phyloP scores from a whole-genome alignment of 1,140 invertebrate species.

The Brachionus koreanus region DNA sequence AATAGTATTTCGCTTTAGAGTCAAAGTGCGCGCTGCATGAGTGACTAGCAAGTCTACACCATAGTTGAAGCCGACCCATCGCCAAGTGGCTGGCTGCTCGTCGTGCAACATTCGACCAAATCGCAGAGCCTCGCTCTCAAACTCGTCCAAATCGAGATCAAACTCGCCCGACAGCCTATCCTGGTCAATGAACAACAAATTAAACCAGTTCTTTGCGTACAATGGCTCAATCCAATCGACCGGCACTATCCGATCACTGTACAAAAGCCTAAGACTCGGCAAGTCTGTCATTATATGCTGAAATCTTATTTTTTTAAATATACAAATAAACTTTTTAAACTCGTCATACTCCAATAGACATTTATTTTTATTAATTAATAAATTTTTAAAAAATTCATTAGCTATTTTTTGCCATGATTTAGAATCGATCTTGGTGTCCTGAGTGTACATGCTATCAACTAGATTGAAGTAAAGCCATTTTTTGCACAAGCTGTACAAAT shows the following conservation, averaged over 20 bases:
- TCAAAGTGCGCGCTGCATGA: constrained; percentile 17
- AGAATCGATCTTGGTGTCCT: no score
- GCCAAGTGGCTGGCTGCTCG: constrained; percentile 21
- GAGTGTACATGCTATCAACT: constrained; percentile 49
- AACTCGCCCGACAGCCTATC: neutral
- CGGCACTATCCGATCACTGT: constrained; percentile 18
- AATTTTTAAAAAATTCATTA: constrained; percentile 38
- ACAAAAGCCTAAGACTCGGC: neutral
- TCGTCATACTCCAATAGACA: constrained; percentile 1
- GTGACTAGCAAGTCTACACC: constrained; percentile 27
- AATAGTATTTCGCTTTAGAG: constrained; percentile 33
- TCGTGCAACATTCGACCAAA: constrained; percentile 13
- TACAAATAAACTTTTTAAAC: neutral
- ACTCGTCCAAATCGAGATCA: neutral
- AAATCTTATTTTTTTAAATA: constrained; percentile 11
- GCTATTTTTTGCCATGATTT: constrained; percentile 35
- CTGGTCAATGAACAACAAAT: constrained; percentile 36
- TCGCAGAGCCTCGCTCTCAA: neutral
- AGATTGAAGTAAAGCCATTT: constrained; percentile 65
- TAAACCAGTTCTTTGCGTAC: constrained; percentile 15
- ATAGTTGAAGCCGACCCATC: constrained; percentile 42
- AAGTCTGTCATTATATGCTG: constrained; percentile 28
- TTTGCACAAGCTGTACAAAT: constrained; percentile 70
- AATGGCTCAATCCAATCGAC: constrained; percentile 21
- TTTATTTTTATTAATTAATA: neutral